Percentiles rank a stretch among this genome's conserved stretches.
phyloP scores from a whole-genome alignment of 2,113 vertebrate genomes.

The Odocoileus hemionus region DNA sequence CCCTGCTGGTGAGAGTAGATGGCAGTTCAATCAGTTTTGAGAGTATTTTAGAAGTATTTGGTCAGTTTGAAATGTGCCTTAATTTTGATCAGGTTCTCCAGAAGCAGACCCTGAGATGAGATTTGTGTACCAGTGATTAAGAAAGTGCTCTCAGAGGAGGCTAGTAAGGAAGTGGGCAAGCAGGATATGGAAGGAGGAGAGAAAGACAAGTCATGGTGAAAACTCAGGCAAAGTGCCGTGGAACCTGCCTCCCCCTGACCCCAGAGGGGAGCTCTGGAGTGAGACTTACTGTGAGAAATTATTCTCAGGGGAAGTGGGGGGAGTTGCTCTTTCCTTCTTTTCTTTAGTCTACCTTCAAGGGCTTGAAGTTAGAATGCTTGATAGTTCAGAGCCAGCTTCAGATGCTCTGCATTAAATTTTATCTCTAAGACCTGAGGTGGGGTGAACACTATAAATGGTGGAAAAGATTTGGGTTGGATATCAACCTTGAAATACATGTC shows the following conservation, averaged over 20 bases:
- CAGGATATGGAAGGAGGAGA: background rate
- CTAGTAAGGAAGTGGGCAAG: background rate
- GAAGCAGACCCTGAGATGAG: background rate
- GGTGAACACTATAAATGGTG: no score
- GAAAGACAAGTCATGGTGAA: background rate
- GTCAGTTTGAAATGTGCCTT: background rate
- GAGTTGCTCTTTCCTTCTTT: background rate
- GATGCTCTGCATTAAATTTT: background rate
- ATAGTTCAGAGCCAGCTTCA: background rate
- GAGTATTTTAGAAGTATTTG: background rate
- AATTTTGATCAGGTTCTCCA: background rate
- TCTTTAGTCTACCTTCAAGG: background rate
- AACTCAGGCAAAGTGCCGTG: background rate
- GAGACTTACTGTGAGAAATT: background rate
- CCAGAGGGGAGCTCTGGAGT: background rate
- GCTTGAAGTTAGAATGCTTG: background rate
- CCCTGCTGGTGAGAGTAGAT: fast-evolving
- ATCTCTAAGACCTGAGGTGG: background rate
- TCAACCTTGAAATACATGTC: background rate
- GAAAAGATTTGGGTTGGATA: background rate
- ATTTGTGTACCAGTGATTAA: background rate
- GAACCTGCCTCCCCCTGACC: background rate
- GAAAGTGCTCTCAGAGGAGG: background rate
- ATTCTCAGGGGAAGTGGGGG: background rate
- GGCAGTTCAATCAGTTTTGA: background rate